Percentiles rank a stretch among this genome's conserved stretches.
These are phyloP conservation scores for Dryadula phaetusa DNA, from an alignment of 2,888 invertebrate genomes.

Conservation along the genomic window DNA sequence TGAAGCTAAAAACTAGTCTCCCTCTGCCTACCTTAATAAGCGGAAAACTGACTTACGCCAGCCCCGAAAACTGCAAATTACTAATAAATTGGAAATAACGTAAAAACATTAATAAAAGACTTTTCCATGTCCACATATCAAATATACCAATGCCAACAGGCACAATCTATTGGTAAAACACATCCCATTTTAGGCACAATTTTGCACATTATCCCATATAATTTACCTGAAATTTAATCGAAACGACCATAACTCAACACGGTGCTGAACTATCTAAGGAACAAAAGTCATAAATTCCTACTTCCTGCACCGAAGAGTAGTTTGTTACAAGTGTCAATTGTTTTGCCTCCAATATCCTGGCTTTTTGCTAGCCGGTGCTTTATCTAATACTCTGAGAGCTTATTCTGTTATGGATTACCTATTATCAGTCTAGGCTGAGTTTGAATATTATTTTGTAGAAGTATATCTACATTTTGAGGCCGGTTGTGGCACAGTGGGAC, in stretches of 20 bases:
- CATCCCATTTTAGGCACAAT: neutral
- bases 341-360: conserved; percentile 54
- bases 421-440: neutral
- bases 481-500: too few relatives aligned
- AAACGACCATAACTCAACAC: conserved; percentile 51
- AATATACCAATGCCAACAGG: too few relatives aligned
- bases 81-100: too few relatives aligned
- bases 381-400: conserved; percentile 30
- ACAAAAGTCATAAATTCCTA: conserved; percentile 79
- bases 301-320: conserved; percentile 62
- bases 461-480: too few relatives aligned
- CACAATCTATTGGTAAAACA: too few relatives aligned
- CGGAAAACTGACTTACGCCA: too few relatives aligned
- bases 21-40: too few relatives aligned
- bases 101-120: too few relatives aligned
- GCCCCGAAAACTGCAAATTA: too few relatives aligned
- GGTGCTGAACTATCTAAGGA: conserved; percentile 65
- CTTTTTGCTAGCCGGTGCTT: conserved; percentile 34
- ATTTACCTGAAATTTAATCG: conserved; percentile 46
- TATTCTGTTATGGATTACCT: conserved; percentile 19
- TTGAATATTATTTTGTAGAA: too few relatives aligned
- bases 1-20: too few relatives aligned
- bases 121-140: too few relatives aligned
- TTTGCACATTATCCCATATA: neutral
- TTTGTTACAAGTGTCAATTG: conserved; percentile 74